Percentiles rank a stretch among this genome's conserved stretches.
phyloP scores from a whole-genome alignment of 2,113 vertebrate species.

The Cyanoderma ruficeps region DNA sequence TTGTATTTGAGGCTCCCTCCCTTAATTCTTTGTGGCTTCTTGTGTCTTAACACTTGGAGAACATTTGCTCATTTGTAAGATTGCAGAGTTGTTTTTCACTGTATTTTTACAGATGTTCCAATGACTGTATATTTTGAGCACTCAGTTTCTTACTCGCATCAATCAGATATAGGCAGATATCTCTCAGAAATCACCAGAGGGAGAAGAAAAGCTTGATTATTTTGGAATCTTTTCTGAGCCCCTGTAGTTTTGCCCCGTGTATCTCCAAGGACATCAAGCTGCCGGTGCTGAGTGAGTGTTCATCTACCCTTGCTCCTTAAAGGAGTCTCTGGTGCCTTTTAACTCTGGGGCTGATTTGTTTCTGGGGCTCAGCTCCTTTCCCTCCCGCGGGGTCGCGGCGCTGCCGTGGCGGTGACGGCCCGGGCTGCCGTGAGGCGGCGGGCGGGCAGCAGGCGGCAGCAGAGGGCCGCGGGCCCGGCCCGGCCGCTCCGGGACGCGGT shows the following conservation, averaged over 20 bases:
- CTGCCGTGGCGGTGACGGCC: no score
- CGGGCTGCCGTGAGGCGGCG: no score
- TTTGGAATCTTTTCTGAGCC: background rate
- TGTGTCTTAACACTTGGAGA: background rate
- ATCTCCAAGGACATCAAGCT: background rate
- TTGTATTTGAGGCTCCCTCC: background rate
- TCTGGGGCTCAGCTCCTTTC: no score
- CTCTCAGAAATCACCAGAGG: background rate
- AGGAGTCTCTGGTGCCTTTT: background rate
- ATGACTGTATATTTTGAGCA: background rate
- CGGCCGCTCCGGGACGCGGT: background rate
- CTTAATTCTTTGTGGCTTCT: conserved; percentile 1
- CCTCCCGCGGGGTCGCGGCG: background rate
- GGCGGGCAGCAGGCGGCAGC: conserved; percentile 41
- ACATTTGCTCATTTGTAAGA: background rate
- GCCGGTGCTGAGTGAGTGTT: background rate
- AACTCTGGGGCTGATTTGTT: background rate
- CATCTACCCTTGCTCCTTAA: background rate
- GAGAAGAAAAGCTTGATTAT: background rate
- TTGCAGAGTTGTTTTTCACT: background rate
- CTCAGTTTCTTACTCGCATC: background rate
- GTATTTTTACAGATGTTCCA: conserved; percentile 41
- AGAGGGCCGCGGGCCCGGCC: background rate
- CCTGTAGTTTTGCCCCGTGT: background rate
- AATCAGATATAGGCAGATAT: background rate